Base-by-base conservation (phyloP, 2,888 invertebrate species). In the Andrena minutula region DNA sequence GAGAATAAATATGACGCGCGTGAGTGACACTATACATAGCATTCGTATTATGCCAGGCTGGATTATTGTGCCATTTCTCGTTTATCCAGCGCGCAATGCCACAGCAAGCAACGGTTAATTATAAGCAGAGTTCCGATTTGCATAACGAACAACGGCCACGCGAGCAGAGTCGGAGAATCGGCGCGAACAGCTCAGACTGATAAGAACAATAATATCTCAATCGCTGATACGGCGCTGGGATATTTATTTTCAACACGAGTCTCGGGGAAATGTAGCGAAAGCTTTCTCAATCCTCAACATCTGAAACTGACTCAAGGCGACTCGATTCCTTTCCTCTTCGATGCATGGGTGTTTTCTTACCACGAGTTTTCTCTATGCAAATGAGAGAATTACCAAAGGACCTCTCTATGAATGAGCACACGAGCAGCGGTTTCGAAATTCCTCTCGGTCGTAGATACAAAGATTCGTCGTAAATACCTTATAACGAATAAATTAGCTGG, bases 1-100 rank as follows among this genome's bases (percentile, higher is more conserved):
- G 58, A 71, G 61, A 87, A 86, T 87, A 88, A 78, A 76, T 72
- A 78, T 88, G 88, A 87, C 82, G 84, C 64, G 51, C 64, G 49
- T 60, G 58, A 73, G 28, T 73, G 68, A 80, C 75, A 74, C 64
- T 65, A 70, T 72, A 79, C 71, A 35, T 41, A 71, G 28, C 56
- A 30, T 49, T 56, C 10, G 58, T 20, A 12, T 79, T 74, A 58
- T 78, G 49, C 47, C 32, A 64, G 49, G 1, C 10, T 69, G 51
- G n/a, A 79, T 76, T 71, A 72, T 32, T 73, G 65, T 75, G 75
- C 53, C 49, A 69, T 63, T 76, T 66, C 60, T 71, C 58, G 32
- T 61, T 65, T 28, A 66, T 47, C 51, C 35, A 12, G 53, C 79
- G 58, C 71, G 75, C 74, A 78, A 75, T 61, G 73, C 65, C 23